Evolutionary conservation across 2,113 vertebrate genomes (phyloP), one percentile per base, ranked within the genome.

Genomic region (Ciconia stormi): DNA sequence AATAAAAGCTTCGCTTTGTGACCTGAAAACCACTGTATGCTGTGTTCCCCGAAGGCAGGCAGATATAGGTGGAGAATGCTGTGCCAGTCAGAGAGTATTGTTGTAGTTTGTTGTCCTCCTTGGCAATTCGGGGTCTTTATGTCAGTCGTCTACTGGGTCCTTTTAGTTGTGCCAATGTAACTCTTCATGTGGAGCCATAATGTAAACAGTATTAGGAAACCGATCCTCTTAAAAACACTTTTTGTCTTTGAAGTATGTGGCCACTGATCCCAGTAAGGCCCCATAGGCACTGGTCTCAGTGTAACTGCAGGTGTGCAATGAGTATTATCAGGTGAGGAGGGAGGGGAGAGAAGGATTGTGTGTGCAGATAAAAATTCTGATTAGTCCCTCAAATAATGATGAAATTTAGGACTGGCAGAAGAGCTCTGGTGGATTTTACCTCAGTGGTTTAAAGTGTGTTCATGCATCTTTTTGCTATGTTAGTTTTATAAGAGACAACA

Each of bases 1-100:
- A 5, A 40, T 18, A 52, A n/a, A 71, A 69, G 2, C 26, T 73
- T 56, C 6, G 81, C 5, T 50, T 65, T 78, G 67, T 95, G 59
- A 25, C 50, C 11, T 38, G 22, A 50, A 58, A 8, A 7, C 14
- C 3, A 0, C 26, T 49, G 5, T 29, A 6, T 40, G 10, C 67
- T 3, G 1, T n/a, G 32, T 80, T 80, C 44, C 27, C 26, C 0
- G 0, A 47, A n/a, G 17, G 38, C 23, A 27, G 56, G 52, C 44
- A 59, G 44, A 3, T 72, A 22, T 0, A 42, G 16, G 5, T 63
- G 67, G 11, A 61, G n/a, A 19, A 44, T 94, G 26, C 61, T 50
- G 17, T 50, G 23, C 34, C 7, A 21, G n/a, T 18, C 16, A 40
- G 40, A 38, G 36, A 10, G 34, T 21, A 7, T 2, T 71, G 9